Evolutionary conservation across 1,140 invertebrate genomes (phyloP), one percentile per base, ranked within the genome.

Genomic region (Magallana angulata): DNA sequence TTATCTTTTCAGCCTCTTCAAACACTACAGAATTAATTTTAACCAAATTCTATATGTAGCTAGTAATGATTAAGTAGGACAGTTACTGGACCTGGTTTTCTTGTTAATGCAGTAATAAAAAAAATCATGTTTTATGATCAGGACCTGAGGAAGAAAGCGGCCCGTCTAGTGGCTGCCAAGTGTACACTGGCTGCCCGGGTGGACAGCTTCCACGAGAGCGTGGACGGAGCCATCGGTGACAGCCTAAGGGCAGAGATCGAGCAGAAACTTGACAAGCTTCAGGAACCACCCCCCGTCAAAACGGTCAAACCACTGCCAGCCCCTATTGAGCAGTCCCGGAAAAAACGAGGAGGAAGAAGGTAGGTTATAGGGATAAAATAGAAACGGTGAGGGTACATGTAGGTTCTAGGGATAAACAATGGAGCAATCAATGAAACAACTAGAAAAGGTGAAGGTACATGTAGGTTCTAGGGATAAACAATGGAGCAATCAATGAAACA

Each of bases 301-400:
- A 90, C 90, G 92, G 96, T 98, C 1, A 99, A 99, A 94, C 97
- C 99, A 0, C 94, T 99, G 11, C 98, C 98, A 3, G 99, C 99
- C 93, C 99, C 99, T 1, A 98, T 99, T 87, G 99, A 99, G 95
- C 97, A 98, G 80, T 97, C 98, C 68, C 96, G 98, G 87, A 99
- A 99, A 95, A 99, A 99, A 94, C 96, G 99, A 64, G 99, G 99
- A 89, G 99, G 99, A 2, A 98, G 99, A 94, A 96, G 98, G 94
- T 95, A 56, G 57, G 81, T 82, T 57, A 4, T 48, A 48, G 36
- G n/a, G 36, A 48, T 48, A 48, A 48, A 48, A 2, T 48, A 48
- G 36, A 48, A 48, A 48, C 2, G 5, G 36, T 48, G 36, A 48
- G 36, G 36, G 36, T 48, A 48, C 36, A 48, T 48, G 24, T 24